Conservation (phyloP, 2,888 invertebrate genomes). For the Xestia rhomboidea region DNA sequence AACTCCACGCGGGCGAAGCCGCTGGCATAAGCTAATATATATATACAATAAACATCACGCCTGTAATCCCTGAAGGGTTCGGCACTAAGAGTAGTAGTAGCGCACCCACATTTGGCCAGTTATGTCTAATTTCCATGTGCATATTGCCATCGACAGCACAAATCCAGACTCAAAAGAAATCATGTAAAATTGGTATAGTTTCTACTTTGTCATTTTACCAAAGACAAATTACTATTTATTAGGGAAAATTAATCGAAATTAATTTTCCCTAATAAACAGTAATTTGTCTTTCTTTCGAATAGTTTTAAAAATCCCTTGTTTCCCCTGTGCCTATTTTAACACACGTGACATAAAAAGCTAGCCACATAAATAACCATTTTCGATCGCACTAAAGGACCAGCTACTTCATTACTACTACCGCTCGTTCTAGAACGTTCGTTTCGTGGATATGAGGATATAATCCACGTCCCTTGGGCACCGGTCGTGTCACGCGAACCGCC, state of each 20-base stretch:
- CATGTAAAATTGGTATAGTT: too few species aligned
- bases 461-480: constrained; percentile 42
- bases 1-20: not conserved
- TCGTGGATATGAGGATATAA: constrained; percentile 39
- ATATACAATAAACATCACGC: too few species aligned
- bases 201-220: too few species aligned
- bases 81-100: too few species aligned
- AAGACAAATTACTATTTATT: too few species aligned
- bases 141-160: too few species aligned
- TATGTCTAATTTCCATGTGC: too few species aligned
- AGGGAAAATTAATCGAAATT: too few species aligned
- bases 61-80: not conserved
- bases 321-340: not conserved
- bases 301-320: not conserved
- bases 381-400: constrained; percentile 2
- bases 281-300: not conserved
- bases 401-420: constrained; percentile 32
- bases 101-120: too few species aligned
- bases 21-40: too few species aligned
- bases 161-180: too few species aligned
- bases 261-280: too few species aligned
- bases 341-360: not conserved
- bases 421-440: constrained; percentile 5
- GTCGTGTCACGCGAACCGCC: constrained; percentile 48
- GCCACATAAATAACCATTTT: constrained; percentile 4